Percentiles rank a stretch among this genome's conserved stretches.
Evolutionary conservation across 2,888 invertebrate species (phyloP).

Genomic region (Phortica magna): DNA sequence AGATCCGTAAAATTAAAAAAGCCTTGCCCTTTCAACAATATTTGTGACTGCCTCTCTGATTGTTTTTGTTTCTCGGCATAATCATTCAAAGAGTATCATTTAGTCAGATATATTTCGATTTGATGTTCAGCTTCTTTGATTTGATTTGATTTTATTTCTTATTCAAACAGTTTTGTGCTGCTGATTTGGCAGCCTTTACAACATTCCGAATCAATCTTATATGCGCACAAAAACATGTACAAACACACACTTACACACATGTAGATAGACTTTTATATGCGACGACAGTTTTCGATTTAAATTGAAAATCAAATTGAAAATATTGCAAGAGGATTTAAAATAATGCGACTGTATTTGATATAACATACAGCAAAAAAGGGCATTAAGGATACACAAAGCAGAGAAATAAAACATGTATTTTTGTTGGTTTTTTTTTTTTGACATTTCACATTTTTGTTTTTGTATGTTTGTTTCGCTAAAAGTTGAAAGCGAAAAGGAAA

Average conservation of each 20-base stretch:
- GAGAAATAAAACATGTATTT: too few relatives aligned
- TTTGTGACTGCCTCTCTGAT: too few relatives aligned
- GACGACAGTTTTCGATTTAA: conserved; percentile 48
- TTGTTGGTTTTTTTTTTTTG: too few relatives aligned
- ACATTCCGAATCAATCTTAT: too few relatives aligned
- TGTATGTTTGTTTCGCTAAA: not conserved
- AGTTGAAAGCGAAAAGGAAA: not conserved
- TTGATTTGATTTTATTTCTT: conserved; percentile 4
- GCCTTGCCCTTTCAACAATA: too few relatives aligned
- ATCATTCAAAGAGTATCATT: too few relatives aligned
- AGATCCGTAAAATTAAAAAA: too few relatives aligned
- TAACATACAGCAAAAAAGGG: conserved; percentile 37
- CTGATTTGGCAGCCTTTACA: too few relatives aligned
- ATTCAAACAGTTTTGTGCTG: too few relatives aligned
- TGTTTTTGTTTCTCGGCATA: too few relatives aligned
- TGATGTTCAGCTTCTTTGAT: not conserved
- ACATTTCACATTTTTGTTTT: not conserved
- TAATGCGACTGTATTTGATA: conserved; percentile 60
- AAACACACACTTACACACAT: not conserved
- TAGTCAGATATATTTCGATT: too few relatives aligned
- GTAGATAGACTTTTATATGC: not conserved
- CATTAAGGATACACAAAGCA: not conserved
- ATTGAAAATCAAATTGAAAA: conserved; percentile 66
- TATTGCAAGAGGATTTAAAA: conserved; percentile 69
- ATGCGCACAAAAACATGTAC: not conserved